These are phyloP conservation scores for Spea bombifrons DNA, from an alignment of 2,113 vertebrate species.

Conservation along the genomic window DNA sequence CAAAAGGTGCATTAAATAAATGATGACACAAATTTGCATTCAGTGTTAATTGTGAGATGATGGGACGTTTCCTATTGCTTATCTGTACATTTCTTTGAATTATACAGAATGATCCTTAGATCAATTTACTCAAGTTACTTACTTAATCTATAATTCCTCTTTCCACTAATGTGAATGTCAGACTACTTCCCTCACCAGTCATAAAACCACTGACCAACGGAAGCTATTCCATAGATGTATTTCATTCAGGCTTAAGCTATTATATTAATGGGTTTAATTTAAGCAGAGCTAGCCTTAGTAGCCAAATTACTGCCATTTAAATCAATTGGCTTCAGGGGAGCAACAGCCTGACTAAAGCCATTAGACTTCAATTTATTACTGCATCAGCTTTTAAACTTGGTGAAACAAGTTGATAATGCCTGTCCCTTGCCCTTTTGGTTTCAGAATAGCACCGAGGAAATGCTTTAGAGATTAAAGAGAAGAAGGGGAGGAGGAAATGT, in stretches of 20 bases:
- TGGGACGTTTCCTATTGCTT: too few relatives aligned
- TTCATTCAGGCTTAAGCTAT: slow-evolving; percentile 70
- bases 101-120: background rate
- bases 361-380: slow-evolving; percentile 79
- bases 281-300: slow-evolving; percentile 72
- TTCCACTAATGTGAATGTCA: slow-evolving; percentile 57
- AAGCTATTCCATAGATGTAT: slow-evolving; percentile 65
- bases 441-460: slow-evolving; percentile 58
- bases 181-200: slow-evolving; percentile 63
- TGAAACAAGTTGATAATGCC: slow-evolving; percentile 60
- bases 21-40: too few relatives aligned
- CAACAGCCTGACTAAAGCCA: slow-evolving; percentile 70
- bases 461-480: slow-evolving; percentile 50
- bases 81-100: background rate
- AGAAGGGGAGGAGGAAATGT: slow-evolving; percentile 13
- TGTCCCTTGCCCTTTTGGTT: slow-evolving; percentile 60
- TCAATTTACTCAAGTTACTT: slow-evolving; percentile 8
- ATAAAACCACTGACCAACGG: slow-evolving; percentile 68
- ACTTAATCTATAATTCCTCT: slow-evolving; percentile 56
- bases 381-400: slow-evolving; percentile 68
- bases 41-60: too few relatives aligned
- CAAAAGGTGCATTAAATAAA: too few relatives aligned
- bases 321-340: slow-evolving; percentile 77
- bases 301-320: slow-evolving; percentile 81
- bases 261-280: slow-evolving; percentile 83